Evolutionary conservation across 2,113 vertebrate genomes (phyloP).

Genomic region (Smithornis capensis): DNA sequence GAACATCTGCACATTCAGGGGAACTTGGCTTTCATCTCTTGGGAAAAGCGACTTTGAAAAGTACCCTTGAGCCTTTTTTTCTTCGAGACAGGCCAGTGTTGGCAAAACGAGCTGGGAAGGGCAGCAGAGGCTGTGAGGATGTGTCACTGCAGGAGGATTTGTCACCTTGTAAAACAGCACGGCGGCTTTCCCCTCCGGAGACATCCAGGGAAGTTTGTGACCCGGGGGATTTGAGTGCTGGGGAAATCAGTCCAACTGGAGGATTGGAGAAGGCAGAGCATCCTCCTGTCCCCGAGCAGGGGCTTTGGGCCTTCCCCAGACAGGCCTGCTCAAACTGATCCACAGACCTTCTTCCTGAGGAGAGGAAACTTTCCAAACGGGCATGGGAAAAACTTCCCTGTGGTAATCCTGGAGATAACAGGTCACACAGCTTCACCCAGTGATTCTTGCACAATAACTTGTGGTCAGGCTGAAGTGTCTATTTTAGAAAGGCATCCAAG

Average conservation of each 20-base stretch:
- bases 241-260: neutral
- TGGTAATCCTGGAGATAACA: conserved; percentile 42
- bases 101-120: neutral
- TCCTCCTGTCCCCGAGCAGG: fast-evolving
- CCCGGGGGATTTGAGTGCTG: neutral
- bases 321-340: neutral
- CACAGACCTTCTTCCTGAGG: neutral
- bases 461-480: conserved; percentile 54
- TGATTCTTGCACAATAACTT: conserved; percentile 36
- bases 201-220: neutral
- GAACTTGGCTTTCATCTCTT: neutral
- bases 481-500: conserved; percentile 62
- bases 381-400: conserved; percentile 39
- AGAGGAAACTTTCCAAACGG: neutral
- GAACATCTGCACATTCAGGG: neutral
- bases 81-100: neutral
- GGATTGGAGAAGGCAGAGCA: neutral
- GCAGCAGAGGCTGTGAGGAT: neutral
- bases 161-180: neutral
- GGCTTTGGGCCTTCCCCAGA: neutral
- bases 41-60: neutral
- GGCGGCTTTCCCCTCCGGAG: neutral
- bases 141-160: neutral
- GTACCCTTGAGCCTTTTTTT: neutral
- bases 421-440: conserved; percentile 35